Conservation (phyloP, 2,888 invertebrate species). For the Campoletis raptor region DNA sequence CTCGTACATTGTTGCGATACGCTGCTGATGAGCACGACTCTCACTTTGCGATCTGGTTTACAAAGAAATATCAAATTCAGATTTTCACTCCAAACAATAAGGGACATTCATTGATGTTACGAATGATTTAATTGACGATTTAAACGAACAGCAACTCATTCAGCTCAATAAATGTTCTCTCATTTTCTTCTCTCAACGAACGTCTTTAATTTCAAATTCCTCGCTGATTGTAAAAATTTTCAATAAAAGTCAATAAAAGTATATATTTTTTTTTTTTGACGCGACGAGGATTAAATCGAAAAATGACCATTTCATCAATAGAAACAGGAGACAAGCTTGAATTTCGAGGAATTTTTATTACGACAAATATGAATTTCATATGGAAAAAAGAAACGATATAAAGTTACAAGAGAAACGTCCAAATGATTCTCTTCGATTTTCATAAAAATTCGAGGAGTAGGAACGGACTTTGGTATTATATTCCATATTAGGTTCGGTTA, state of each 20-base stretch:
- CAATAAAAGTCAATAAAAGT: too few relatives aligned
- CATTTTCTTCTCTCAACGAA: background rate
- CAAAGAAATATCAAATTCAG: constrained; percentile 38
- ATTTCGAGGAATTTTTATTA: too few relatives aligned
- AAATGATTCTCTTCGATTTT: too few relatives aligned
- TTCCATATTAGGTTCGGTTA: constrained; percentile 1
- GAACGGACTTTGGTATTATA: background rate
- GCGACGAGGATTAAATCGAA: too few relatives aligned
- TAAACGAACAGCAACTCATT: background rate
- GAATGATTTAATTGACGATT: background rate
- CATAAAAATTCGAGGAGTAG: background rate
- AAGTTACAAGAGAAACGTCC: too few relatives aligned
- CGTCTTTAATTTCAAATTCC: too few relatives aligned
- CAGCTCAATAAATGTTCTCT: background rate
- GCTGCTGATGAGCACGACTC: constrained; percentile 81
- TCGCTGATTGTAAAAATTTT: too few relatives aligned
- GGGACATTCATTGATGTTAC: background rate
- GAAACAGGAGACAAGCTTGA: too few relatives aligned
- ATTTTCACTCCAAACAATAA: background rate
- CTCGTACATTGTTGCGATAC: constrained; percentile 82
- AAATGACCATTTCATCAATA: too few relatives aligned
- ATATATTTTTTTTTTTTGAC: too few relatives aligned
- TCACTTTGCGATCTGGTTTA: constrained; percentile 81
- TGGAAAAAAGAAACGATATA: too few relatives aligned
- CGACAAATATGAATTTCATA: too few relatives aligned